Evolutionary conservation across 2,113 vertebrate genomes (phyloP).

Genomic region (Paramisgurnus dabryanus): DNA sequence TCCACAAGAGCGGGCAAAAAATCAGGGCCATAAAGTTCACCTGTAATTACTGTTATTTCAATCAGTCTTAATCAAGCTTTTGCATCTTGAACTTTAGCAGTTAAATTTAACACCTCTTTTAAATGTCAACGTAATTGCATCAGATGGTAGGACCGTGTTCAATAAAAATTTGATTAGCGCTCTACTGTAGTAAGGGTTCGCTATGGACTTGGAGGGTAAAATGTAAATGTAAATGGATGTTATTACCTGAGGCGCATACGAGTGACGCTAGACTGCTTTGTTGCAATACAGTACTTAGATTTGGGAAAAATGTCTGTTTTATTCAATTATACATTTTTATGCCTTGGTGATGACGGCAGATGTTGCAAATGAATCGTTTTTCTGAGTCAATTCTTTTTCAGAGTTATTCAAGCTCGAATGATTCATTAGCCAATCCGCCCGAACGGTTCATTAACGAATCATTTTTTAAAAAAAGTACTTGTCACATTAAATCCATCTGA

Average conservation of each 20-base stretch:
- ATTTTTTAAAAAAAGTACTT: too few species aligned
- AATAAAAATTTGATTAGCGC: conserved; percentile 30
- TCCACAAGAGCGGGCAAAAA: conserved; percentile 64
- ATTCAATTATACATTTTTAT: background rate
- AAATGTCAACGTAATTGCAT: conserved; percentile 51
- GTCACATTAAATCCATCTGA: too few species aligned
- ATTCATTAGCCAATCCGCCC: too few species aligned
- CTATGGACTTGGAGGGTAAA: conserved; percentile 10
- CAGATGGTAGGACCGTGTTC: conserved; percentile 39
- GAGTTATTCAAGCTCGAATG: too few species aligned
- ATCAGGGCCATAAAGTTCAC: conserved; percentile 53
- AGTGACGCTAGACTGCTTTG: background rate
- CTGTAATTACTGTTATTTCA: conserved; percentile 65
- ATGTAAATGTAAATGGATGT: background rate
- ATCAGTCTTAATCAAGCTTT: conserved; percentile 54
- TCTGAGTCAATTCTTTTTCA: too few species aligned
- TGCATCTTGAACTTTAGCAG: conserved; percentile 19
- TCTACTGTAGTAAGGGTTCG: conserved; percentile 21
- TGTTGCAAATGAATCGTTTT: too few species aligned
- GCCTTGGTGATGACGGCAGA: background rate
- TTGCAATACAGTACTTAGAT: background rate
- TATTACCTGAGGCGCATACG: background rate
- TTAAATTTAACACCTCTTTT: conserved; percentile 35
- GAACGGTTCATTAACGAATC: too few species aligned
- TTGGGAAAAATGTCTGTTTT: background rate